Evolutionary conservation across 2,113 vertebrate species (phyloP).

Genomic region (Mugil cephalus): DNA sequence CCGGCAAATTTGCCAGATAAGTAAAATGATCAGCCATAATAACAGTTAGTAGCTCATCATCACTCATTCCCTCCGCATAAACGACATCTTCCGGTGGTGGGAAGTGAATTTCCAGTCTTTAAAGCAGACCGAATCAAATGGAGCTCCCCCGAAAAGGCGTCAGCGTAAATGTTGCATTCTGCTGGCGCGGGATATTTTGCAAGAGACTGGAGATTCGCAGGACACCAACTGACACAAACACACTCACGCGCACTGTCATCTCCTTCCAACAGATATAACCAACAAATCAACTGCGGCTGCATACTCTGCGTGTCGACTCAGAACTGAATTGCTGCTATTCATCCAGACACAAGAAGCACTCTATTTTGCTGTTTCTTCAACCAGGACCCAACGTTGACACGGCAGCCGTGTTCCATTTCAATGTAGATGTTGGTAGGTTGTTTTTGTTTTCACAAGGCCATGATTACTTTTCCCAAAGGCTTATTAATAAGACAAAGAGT

Average conservation of each 20-base stretch:
- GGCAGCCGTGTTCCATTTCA: conserved; percentile 6
- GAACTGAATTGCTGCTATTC: conserved; percentile 33
- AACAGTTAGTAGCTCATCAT: conserved; percentile 65
- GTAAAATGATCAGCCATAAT: conserved; percentile 49
- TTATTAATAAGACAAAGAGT: neutral
- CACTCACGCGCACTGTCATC: conserved; percentile 50
- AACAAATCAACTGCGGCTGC: conserved; percentile 53
- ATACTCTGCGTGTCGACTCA: conserved; percentile 37
- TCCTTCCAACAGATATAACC: conserved; percentile 63
- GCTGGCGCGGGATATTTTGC: neutral
- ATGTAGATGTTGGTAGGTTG: conserved; percentile 3
- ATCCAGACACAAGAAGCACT: conserved; percentile 70
- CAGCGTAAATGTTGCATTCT: neutral
- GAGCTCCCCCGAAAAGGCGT: conserved; percentile 12
- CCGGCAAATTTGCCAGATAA: conserved; percentile 29
- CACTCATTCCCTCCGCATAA: conserved; percentile 60
- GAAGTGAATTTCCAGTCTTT: conserved; percentile 83
- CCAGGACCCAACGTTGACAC: conserved; percentile 58
- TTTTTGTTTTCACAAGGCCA: conserved; percentile 4
- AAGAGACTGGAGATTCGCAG: conserved; percentile 81
- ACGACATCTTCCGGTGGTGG: conserved; percentile 47
- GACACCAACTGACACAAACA: conserved; percentile 60
- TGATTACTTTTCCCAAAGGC: neutral
- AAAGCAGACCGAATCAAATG: neutral
- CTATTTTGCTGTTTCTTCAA: conserved; percentile 80